These are phyloP conservation scores for Scaptodrosophila lebanonensis DNA, from an alignment of 1,140 invertebrate species.

Conservation along the genomic window DNA sequence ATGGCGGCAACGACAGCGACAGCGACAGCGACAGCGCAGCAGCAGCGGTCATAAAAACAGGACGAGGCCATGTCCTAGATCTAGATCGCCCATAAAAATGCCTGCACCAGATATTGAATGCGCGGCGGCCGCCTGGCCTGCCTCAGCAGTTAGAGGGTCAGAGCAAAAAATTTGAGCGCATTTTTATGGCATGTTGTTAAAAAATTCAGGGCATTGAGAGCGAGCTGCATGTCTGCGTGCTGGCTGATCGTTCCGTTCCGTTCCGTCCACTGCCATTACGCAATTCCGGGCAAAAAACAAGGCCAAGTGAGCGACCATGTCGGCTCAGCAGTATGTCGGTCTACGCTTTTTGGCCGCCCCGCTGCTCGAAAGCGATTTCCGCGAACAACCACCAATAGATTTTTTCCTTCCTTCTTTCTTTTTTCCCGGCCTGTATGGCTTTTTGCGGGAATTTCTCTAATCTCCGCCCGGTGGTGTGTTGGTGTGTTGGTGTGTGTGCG, in stretches of 20 bases:
- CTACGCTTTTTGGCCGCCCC: constrained; percentile 8
- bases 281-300: constrained; percentile 53
- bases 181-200: constrained; percentile 60
- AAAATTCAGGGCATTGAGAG: constrained; percentile 65
- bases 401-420: constrained; percentile 16
- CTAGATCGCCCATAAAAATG: constrained; percentile 61
- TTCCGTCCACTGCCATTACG: constrained; percentile 23
- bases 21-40: constrained; percentile 15
- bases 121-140: neutral
- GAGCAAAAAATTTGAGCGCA: constrained; percentile 39
- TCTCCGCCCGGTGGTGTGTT: too few relatives aligned
- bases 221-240: constrained; percentile 3
- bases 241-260: too few relatives aligned
- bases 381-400: constrained; percentile 9
- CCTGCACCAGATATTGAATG: constrained; percentile 33
- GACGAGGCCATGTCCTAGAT: constrained; percentile 34
- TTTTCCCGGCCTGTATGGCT: too few relatives aligned
- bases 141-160: constrained; percentile 7
- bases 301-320: constrained; percentile 19
- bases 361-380: constrained; percentile 42
- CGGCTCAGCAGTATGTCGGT: too few relatives aligned
- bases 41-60: neutral
- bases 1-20: constrained; percentile 41
- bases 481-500: neutral
- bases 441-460: constrained; percentile 25